These are phyloP conservation scores for Calidris pugnax DNA, from an alignment of 2,113 vertebrate genomes.

Conservation along the genomic window DNA sequence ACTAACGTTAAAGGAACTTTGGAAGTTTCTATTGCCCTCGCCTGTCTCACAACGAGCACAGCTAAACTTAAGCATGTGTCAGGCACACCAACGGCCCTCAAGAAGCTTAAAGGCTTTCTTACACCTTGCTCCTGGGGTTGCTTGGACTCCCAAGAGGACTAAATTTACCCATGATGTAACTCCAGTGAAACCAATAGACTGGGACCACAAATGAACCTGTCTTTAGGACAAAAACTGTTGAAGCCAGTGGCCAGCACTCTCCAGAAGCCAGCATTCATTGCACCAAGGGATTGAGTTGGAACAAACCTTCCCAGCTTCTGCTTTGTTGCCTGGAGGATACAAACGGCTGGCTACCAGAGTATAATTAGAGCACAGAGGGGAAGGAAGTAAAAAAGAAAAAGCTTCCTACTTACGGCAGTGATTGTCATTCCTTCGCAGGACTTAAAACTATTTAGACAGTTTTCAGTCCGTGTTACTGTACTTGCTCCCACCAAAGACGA, in stretches of 20 bases:
- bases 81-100: neutral
- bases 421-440: neutral
- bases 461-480: neutral
- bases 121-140: neutral
- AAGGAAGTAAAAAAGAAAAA: conserved; percentile 8
- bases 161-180: neutral
- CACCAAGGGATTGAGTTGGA: neutral
- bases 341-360: neutral
- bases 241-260: neutral
- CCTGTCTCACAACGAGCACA: neutral
- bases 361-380: conserved; percentile 18
- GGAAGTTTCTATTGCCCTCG: neutral
- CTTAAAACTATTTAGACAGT: neutral
- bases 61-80: neutral
- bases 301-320: neutral
- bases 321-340: neutral
- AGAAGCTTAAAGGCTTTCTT: neutral
- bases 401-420: neutral
- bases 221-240: neutral
- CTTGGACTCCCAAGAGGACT: neutral
- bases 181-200: neutral
- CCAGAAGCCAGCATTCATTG: neutral
- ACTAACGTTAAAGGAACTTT: accelerated
- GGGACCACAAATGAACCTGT: neutral
- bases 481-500: neutral